phyloP scores from a whole-genome alignment of 2,113 vertebrate genomes.

The Onychostoma macrolepis region DNA sequence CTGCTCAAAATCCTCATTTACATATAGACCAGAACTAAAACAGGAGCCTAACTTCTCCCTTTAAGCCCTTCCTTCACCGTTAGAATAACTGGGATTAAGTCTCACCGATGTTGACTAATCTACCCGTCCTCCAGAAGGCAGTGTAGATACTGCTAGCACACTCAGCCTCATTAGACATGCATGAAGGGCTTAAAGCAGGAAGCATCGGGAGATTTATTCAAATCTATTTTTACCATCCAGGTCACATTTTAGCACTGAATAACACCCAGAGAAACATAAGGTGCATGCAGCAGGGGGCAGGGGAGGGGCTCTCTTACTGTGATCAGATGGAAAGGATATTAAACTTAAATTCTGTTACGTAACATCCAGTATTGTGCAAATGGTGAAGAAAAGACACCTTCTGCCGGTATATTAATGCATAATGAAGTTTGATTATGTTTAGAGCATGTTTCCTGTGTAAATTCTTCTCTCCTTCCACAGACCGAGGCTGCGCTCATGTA shows the following conservation, averaged over 20 bases:
- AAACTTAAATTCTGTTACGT: not conserved
- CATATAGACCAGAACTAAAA: slow-evolving; percentile 23
- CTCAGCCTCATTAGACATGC: slow-evolving; percentile 28
- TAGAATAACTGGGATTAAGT: slow-evolving; percentile 36
- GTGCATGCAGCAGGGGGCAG: not conserved
- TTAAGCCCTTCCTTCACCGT: not conserved
- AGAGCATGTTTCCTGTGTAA: not conserved
- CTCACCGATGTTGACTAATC: slow-evolving; percentile 10
- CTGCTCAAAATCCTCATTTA: not conserved
- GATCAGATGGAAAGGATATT: not conserved
- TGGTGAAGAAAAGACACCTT: not conserved
- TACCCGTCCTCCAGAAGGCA: slow-evolving; percentile 23
- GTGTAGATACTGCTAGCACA: slow-evolving; percentile 25
- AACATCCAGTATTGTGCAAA: not conserved
- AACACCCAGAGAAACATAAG: slow-evolving; percentile 17
- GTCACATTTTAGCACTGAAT: slow-evolving; percentile 23
- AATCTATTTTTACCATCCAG: slow-evolving; percentile 46
- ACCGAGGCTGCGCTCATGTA: slow-evolving; percentile 97
- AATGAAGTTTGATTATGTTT: not conserved
- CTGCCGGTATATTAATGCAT: not conserved
- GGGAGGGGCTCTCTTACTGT: not conserved
- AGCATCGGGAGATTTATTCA: slow-evolving; percentile 41
- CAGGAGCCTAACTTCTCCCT: not conserved
- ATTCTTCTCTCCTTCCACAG: slow-evolving; percentile 69
- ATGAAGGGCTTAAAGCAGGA: slow-evolving; percentile 33